phyloP scores from a whole-genome alignment of 2,888 invertebrate species.

The Tigriopus californicus region DNA sequence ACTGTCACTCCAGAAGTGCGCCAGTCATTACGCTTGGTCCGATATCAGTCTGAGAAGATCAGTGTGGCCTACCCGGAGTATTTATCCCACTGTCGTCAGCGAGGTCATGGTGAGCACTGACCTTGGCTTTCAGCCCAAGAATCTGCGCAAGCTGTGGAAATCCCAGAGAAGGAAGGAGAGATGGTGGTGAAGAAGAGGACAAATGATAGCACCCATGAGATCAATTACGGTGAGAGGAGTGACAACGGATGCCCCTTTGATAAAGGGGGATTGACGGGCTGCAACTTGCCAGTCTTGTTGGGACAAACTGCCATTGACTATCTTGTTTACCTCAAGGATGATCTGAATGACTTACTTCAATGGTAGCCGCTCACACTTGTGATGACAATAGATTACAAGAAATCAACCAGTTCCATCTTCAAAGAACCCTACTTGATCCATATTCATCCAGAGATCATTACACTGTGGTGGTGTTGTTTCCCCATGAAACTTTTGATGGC shows the following conservation, averaged over 20 bases:
- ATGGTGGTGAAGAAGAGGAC: too few species aligned
- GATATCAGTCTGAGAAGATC: slow-evolving; percentile 90
- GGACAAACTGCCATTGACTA: slow-evolving; percentile 2
- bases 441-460: too few species aligned
- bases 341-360: slow-evolving; percentile 6
- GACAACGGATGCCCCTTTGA: too few species aligned
- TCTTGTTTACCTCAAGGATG: slow-evolving; percentile 6
- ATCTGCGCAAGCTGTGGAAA: neutral
- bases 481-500: too few species aligned
- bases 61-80: slow-evolving; percentile 69
- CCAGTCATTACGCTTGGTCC: slow-evolving; percentile 74
- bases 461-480: too few species aligned
- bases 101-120: slow-evolving; percentile 9
- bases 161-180: too few species aligned
- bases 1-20: slow-evolving; percentile 69
- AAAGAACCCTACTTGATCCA: too few species aligned
- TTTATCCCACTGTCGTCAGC: slow-evolving; percentile 23
- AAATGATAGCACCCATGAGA: too few species aligned
- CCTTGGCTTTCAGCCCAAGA: neutral
- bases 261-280: too few species aligned
- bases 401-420: neutral
- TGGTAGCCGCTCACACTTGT: neutral
- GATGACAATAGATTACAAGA: neutral
- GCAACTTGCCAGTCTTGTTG: too few species aligned
- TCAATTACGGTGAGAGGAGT: too few species aligned